Evolutionary conservation across 2,797 vertebrate species (phyloP), one percentile per base, ranked within the genome.

Genomic region (Ficedula albicollis): DNA sequence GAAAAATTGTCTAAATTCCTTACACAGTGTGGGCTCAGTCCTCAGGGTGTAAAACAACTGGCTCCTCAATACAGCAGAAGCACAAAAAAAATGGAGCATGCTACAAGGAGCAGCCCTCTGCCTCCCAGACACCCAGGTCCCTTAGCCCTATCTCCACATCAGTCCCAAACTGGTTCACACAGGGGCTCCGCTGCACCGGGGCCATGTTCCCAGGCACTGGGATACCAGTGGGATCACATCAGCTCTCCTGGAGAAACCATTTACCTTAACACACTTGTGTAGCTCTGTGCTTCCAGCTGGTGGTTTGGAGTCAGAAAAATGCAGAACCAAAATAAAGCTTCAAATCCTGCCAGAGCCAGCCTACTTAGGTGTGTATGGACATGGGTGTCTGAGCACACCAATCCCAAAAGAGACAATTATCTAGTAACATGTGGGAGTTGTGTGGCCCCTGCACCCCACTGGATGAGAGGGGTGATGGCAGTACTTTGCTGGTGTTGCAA

Each of bases 71-170:
- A 36, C 23, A 32, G 34, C 0, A 70, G n/a, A 66, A 80, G 49
- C 13, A 51, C 2, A n/a, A 58, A n/a, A 58, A 22, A 29, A 16
- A 16, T 5, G 11, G 27, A 46, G 3, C 1, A 2, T 2, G 0
- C 48, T 52, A 34, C 15, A 58, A 39, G 27, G 23, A 80, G 13
- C 29, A 72, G 8, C 8, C 22, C 32, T 52, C 34, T 9, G 5
- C 15, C 5, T 5, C 20, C 6, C n/a, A 72, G 22, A 21, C 34
- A 36, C 18, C 1, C 22, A 7, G 3, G 8, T 44, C 32, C n/a
- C 11, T 44, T n/a, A 46, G 4, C 15, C 14, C 18, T 54, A 7
- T 15, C 5, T 46, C 5, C 2, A 0, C 11, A 54, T 15, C 17
- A 54, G 9, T 13, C 54, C 14, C 49, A 67, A 2, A 14, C 0